Percentiles rank a stretch among this genome's conserved stretches.
Conservation (phyloP, 2,888 invertebrate species). For the Acanthosepion lycidas region DNA sequence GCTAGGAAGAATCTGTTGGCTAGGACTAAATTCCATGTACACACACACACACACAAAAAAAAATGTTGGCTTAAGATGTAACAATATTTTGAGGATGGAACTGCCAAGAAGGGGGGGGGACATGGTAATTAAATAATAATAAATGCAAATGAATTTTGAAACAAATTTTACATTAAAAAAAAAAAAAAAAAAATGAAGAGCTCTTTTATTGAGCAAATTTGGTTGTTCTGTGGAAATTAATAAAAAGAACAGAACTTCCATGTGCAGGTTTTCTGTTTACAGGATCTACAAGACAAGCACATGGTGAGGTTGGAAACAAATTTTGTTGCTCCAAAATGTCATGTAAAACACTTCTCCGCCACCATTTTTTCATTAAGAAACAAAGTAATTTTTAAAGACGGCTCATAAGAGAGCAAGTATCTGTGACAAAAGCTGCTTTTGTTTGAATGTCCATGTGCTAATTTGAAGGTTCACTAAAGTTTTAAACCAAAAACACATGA, state of each 20-base stretch:
- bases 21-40: neutral
- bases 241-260: too few relatives aligned
- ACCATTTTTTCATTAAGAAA: too few relatives aligned
- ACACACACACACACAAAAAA: neutral
- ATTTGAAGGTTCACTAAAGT: neutral
- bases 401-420: too few relatives aligned
- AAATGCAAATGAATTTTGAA: neutral
- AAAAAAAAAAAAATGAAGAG: too few relatives aligned
- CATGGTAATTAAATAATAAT: neutral
- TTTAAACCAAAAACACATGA: neutral
- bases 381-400: too few relatives aligned
- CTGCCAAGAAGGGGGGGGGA: neutral
- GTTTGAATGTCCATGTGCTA: neutral
- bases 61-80: neutral
- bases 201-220: too few relatives aligned
- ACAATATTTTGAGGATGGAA: neutral
- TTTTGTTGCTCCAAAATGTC: too few relatives aligned
- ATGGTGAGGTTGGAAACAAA: too few relatives aligned
- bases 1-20: neutral
- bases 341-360: too few relatives aligned
- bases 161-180: neutral
- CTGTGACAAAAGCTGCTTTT: neutral
- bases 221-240: too few relatives aligned
- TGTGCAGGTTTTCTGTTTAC: too few relatives aligned
- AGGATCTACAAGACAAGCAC: too few relatives aligned